Conservation (phyloP, 2,888 invertebrate genomes). For the Ariolimax columbianus region DNA sequence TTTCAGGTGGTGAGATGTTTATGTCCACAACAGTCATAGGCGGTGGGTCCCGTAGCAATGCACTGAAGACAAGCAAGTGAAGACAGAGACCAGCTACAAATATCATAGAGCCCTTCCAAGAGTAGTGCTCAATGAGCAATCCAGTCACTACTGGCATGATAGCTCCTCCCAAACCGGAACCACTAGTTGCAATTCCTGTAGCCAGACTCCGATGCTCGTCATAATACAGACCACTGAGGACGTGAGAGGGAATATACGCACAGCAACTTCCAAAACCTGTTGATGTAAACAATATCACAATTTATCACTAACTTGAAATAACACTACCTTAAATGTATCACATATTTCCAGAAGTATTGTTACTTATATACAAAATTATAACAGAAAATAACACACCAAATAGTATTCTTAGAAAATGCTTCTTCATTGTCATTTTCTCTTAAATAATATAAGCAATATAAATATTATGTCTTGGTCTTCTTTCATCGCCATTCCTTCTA, state of each 20-base stretch:
- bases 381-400: too few species aligned
- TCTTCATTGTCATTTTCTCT: too few species aligned
- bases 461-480: too few species aligned
- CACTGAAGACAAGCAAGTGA: slow-evolving; percentile 65
- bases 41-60: slow-evolving; percentile 58
- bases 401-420: too few species aligned
- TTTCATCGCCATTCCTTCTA: too few species aligned
- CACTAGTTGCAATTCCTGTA: slow-evolving; percentile 70
- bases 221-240: slow-evolving; percentile 71
- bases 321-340: not conserved
- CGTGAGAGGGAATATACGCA: slow-evolving; percentile 72
- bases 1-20: not conserved
- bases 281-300: slow-evolving; percentile 38
- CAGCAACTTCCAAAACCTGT: slow-evolving; percentile 71
- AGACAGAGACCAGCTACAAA: slow-evolving; percentile 68
- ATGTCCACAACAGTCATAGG: not conserved
- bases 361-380: too few species aligned
- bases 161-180: slow-evolving; percentile 69
- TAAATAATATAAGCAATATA: too few species aligned
- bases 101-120: slow-evolving; percentile 72
- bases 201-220: slow-evolving; percentile 69
- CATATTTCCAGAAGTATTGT: too few species aligned
- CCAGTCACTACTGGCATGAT: slow-evolving; percentile 68
- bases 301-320: not conserved
- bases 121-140: slow-evolving; percentile 65